Conservation (phyloP, 92 coral and sea anemone genomes). For the Heteractis magnifica region DNA sequence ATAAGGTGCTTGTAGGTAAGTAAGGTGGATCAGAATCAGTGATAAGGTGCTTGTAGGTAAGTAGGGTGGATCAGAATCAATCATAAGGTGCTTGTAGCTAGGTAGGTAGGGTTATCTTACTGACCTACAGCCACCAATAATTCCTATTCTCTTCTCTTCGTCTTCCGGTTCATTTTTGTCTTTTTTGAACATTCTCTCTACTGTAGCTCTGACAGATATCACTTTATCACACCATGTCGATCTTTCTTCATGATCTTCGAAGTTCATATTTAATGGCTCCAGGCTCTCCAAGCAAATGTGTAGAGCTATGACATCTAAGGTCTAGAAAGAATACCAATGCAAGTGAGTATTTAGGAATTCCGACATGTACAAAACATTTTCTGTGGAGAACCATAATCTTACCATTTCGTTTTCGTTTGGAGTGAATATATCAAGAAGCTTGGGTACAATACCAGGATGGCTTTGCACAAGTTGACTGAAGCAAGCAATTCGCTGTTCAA, state of each 20-base stretch:
- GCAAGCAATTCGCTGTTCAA: conserved; percentile 56
- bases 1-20: too few relatives aligned
- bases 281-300: conserved; percentile 63
- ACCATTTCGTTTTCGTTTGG: conserved; percentile 67
- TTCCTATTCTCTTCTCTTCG: conserved; percentile 43
- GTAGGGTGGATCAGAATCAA: too few relatives aligned
- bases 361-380: background rate
- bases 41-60: background rate
- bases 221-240: conserved; percentile 81
- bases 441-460: conserved; percentile 51
- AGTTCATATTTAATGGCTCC: conserved; percentile 59
- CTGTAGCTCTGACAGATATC: conserved; percentile 60
- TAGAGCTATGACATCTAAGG: conserved; percentile 75
- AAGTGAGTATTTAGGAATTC: background rate
- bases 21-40: too few relatives aligned
- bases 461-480: conserved; percentile 59
- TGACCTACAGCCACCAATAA: conserved; percentile 69
- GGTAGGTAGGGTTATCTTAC: conserved; percentile 7
- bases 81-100: too few relatives aligned
- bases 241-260: conserved; percentile 46
- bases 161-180: conserved; percentile 5
- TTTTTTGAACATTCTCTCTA: conserved; percentile 52
- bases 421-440: conserved; percentile 41
- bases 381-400: background rate
- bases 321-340: conserved; percentile 26